These are phyloP conservation scores for Ophioderma brevispina DNA, from an alignment of 35 echinoderm and acorn worm genomes.

Conservation along the genomic window DNA sequence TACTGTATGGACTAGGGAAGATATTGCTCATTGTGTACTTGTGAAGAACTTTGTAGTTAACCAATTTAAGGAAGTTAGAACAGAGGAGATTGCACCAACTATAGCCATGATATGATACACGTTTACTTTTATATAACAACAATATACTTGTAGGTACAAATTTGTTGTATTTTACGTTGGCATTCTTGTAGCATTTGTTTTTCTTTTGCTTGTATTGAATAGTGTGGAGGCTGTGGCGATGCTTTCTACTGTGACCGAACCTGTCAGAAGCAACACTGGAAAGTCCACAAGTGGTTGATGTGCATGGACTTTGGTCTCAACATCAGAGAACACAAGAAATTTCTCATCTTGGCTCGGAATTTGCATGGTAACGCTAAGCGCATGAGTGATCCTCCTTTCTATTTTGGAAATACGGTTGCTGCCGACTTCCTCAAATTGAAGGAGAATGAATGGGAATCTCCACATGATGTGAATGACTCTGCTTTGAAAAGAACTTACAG, in stretches of 20 bases:
- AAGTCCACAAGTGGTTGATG: background rate
- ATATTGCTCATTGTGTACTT: no score
- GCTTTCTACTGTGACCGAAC: background rate
- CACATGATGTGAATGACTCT: background rate
- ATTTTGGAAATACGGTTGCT: constrained; percentile 66
- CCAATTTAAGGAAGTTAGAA: no score
- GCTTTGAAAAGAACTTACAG: background rate
- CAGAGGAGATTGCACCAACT: no score
- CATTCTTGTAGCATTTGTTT: no score
- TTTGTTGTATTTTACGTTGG: background rate
- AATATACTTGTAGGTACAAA: no score
- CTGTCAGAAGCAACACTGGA: background rate
- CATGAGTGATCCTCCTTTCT: constrained; percentile 17
- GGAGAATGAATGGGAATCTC: constrained; percentile 30
- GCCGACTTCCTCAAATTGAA: constrained; percentile 56
- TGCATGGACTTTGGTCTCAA: background rate
- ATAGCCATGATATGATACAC: no score
- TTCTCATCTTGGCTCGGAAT: background rate
- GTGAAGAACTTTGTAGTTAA: no score
- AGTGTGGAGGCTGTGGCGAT: constrained; percentile 19
- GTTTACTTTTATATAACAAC: no score
- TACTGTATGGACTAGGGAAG: no score
- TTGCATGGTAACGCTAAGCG: background rate
- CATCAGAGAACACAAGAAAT: background rate
- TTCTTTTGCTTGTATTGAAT: background rate